Percentiles rank a stretch among this genome's conserved stretches.
Conservation (phyloP, 2,888 invertebrate genomes). For the Hyalella azteca region DNA sequence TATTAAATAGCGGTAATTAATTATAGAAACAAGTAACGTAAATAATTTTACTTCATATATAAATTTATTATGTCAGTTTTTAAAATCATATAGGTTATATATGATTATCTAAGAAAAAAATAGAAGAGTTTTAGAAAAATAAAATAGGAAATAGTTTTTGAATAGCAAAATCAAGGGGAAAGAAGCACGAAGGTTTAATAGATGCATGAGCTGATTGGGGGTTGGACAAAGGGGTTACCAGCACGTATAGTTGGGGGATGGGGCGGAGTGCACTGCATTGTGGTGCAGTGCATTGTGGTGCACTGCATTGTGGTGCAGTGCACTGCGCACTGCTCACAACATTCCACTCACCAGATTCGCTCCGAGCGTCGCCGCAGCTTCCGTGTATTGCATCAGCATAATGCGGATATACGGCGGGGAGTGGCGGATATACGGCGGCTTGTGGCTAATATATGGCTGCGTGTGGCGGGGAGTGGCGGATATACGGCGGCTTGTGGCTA, state of each 20-base stretch:
- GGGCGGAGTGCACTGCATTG: neutral
- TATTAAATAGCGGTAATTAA: no score
- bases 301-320: neutral
- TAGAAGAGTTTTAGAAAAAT: no score
- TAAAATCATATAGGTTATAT: no score
- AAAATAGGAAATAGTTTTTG: no score
- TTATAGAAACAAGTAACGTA: no score
- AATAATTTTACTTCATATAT: no score
- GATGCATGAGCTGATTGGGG: neutral
- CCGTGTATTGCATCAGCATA: neutral
- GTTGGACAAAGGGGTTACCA: neutral
- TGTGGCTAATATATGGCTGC: neutral
- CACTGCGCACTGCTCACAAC: neutral
- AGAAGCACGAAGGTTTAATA: neutral
- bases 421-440: neutral
- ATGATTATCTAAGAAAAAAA: no score
- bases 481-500: neutral
- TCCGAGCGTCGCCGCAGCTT: neutral
- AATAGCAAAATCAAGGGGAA: neutral
- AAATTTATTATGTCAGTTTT: no score
- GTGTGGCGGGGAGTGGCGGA: neutral
- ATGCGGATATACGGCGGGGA: neutral
- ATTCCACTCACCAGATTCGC: no score
- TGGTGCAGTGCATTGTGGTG: neutral
- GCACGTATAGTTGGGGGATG: neutral